Conservation (phyloP, 2,113 vertebrate species). For the Plecotus auritus region DNA sequence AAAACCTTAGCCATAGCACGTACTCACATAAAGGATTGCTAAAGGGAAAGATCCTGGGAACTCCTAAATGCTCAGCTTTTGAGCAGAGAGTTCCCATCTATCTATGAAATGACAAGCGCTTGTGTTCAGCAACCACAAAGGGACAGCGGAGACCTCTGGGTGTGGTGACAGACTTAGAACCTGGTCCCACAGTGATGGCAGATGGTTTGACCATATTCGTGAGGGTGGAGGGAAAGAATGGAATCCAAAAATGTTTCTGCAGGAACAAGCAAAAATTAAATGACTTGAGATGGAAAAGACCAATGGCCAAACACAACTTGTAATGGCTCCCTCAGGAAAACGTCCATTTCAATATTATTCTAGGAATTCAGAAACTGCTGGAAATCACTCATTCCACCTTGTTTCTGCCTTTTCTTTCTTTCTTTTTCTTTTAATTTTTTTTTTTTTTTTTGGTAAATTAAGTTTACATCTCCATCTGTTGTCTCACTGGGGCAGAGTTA, state of each 20-base stretch:
- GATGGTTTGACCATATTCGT: not conserved
- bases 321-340: conserved; percentile 18
- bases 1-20: not conserved
- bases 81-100: not conserved
- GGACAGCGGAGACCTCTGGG: not conserved
- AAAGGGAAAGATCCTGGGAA: not conserved
- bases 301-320: not conserved
- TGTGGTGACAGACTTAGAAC: not conserved
- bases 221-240: not conserved
- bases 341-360: not conserved
- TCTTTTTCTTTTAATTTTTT: no score
- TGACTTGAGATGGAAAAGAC: conserved; percentile 12
- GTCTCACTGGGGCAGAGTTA: not conserved
- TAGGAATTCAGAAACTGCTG: conserved; percentile 8
- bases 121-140: not conserved
- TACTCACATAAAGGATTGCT: not conserved
- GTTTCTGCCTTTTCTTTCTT: not conserved
- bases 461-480: not conserved
- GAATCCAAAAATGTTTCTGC: not conserved
- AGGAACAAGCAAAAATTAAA: conserved; percentile 24
- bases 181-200: not conserved
- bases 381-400: not conserved
- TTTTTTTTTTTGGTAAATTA: not conserved
- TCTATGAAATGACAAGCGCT: not conserved
- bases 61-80: not conserved